Evolutionary conservation across 2,797 vertebrate genomes (phyloP), one percentile per base, ranked within the genome.

Genomic region (Centroberyx gerrardi): DNA sequence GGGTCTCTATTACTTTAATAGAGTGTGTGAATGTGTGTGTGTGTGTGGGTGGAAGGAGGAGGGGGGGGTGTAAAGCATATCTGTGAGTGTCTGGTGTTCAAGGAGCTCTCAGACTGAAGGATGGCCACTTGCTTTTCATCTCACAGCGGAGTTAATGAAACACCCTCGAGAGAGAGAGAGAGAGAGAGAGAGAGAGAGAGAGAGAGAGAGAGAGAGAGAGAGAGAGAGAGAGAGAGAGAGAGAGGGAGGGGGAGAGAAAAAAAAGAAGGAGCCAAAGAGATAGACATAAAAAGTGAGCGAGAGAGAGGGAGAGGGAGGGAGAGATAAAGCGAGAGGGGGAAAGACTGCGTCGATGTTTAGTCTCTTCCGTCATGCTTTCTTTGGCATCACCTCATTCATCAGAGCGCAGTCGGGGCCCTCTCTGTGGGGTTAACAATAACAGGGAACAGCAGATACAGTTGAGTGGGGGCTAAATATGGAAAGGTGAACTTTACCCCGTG

Each of bases 91-190:
- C 76, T 74, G 72, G 69, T 51, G 64, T 80, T 88, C 72, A 63
- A 88, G 83, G 74, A 78, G 70, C 86, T 86, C 85, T 90, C 78
- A 48, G 73, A 69, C 82, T 90, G 81, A 90, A 89, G 84, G 88
- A 90, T 87, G 74, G 80, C 81, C 90, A 81, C 88, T 93, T 83
- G 79, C 79, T 90, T 88, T 93, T 92, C 87, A 89, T 86, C 84
- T 90, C 78, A 74, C 14, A 64, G 73, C 29, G 48, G 75, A 82
- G 83, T 91, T 91, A 93, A 92, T 90, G 83, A 90, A 94, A 94
- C 88, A 88, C 82, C 82, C 80, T 62, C 31, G 60, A 85, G 80
- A 88, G 83, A 74, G 66, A 68, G 29, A 36, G 53, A 70, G 59
- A 55, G 55, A 71, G 29, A 58, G 62, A 76, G 13, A 40, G 55